Percentiles rank a stretch among this genome's conserved stretches.
Conservation (phyloP, 2,113 vertebrate species). For the Halichoeres trimaculatus region DNA sequence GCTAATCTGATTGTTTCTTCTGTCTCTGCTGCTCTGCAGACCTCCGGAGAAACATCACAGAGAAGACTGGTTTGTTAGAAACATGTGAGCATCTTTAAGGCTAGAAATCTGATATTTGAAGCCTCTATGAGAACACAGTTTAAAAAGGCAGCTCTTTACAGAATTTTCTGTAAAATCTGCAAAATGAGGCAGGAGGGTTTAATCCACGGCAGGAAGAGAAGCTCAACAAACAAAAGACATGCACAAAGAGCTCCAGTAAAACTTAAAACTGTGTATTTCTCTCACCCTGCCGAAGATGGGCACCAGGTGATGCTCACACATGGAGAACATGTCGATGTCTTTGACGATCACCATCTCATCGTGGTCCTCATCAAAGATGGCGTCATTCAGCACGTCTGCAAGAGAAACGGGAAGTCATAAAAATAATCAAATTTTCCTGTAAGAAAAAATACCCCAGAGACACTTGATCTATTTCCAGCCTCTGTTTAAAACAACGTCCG, state of each 20-base stretch:
- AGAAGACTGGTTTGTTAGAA: conserved; percentile 8
- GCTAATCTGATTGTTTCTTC: conserved; percentile 67
- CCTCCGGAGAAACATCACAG: conserved; percentile 30
- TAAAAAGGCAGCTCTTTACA: no score
- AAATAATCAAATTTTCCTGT: no score
- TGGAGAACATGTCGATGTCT: conserved; percentile 99
- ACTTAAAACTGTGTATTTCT: background rate
- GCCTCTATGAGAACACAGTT: background rate
- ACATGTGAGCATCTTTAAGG: background rate
- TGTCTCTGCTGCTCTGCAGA: conserved; percentile 31
- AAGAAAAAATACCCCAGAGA: no score
- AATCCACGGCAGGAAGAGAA: no score
- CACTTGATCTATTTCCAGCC: no score
- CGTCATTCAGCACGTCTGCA: conserved; percentile 95
- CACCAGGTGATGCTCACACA: conserved; percentile 99
- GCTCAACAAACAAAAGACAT: no score
- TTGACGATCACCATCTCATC: conserved; percentile 99
- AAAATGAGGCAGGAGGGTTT: no score
- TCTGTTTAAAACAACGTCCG: no score
- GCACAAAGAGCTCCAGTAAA: no score
- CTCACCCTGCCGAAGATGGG: conserved; percentile 96
- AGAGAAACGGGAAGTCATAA: background rate
- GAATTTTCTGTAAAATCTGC: no score
- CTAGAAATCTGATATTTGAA: background rate
- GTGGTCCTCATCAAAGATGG: conserved; percentile 98